A percentile compares a stretch with the other conserved stretches of the same genome.
These are phyloP conservation scores for Ateles fusciceps DNA, from an alignment of 2,797 vertebrate genomes.

Conservation along the genomic window DNA sequence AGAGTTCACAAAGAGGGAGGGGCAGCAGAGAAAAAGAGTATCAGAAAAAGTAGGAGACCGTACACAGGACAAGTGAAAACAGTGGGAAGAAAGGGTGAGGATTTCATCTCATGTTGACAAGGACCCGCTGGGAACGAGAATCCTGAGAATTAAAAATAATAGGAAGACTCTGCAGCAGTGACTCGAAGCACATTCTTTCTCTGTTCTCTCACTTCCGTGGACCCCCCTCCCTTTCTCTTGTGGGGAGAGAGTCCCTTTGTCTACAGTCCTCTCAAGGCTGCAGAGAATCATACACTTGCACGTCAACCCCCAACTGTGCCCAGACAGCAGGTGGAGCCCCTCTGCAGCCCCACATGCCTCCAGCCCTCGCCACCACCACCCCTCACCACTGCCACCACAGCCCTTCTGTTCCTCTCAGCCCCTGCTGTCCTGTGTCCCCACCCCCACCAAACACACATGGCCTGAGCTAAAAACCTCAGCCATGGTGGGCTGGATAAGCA, in stretches of 20 bases:
- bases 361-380: fast-evolving
- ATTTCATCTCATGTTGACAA: no score
- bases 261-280: background rate
- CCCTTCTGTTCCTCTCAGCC: background rate
- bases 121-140: background rate
- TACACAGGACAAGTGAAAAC: background rate
- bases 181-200: background rate
- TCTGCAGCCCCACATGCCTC: background rate
- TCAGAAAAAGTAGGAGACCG: background rate
- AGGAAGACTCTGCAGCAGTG: background rate
- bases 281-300: background rate
- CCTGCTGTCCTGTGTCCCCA: background rate
- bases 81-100: fast-evolving
- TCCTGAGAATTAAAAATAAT: background rate
- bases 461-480: background rate
- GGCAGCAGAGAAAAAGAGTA: background rate
- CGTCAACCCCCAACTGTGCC: background rate
- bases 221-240: background rate
- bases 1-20: background rate
- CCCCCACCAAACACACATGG: background rate
- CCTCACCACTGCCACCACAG: background rate
- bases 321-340: background rate
- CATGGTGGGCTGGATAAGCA: background rate
- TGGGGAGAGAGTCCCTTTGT: background rate
- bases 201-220: fast-evolving